Evolutionary conservation across 2,797 vertebrate species (phyloP).

Genomic region (Lepus townsendii): DNA sequence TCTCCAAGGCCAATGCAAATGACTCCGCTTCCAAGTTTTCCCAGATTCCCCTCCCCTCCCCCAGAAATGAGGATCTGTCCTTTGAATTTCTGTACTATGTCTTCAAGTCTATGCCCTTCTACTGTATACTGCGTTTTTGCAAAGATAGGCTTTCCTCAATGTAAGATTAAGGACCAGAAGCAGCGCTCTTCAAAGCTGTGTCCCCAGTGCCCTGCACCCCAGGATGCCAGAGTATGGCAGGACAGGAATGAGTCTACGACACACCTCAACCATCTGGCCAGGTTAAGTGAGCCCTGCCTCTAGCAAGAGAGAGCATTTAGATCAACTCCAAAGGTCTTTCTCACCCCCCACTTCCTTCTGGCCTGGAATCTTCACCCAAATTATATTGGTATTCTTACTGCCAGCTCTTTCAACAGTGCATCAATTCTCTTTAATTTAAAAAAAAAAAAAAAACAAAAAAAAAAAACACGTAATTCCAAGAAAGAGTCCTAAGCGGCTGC

Average conservation of each 20-base stretch:
- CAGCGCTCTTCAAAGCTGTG: not conserved
- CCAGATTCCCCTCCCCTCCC: not conserved
- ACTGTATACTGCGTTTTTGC: not conserved
- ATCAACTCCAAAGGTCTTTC: slow-evolving; percentile 2
- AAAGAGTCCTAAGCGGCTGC: not conserved
- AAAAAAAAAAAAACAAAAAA: slow-evolving; percentile 21
- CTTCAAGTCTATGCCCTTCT: not conserved
- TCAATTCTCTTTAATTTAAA: slow-evolving; percentile 17
- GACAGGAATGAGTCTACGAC: not conserved
- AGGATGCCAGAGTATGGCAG: slow-evolving; percentile 17
- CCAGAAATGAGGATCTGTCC: not conserved
- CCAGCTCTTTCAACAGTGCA: not conserved
- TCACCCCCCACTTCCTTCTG: not conserved
- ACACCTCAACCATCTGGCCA: slow-evolving; percentile 12
- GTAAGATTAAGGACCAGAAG: not conserved
- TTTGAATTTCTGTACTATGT: not conserved
- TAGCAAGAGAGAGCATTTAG: not conserved
- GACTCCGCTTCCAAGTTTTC: slow-evolving; percentile 13
- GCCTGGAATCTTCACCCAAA: slow-evolving; percentile 19
- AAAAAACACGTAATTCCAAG: not conserved
- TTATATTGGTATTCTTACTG: slow-evolving; percentile 27
- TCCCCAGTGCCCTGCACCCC: not conserved
- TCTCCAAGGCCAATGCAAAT: slow-evolving; percentile 39
- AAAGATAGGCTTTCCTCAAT: not conserved
- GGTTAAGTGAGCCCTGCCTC: slow-evolving; percentile 22